Evolutionary conservation across 2,113 vertebrate genomes (phyloP).

Genomic region (Carassius gibelio): DNA sequence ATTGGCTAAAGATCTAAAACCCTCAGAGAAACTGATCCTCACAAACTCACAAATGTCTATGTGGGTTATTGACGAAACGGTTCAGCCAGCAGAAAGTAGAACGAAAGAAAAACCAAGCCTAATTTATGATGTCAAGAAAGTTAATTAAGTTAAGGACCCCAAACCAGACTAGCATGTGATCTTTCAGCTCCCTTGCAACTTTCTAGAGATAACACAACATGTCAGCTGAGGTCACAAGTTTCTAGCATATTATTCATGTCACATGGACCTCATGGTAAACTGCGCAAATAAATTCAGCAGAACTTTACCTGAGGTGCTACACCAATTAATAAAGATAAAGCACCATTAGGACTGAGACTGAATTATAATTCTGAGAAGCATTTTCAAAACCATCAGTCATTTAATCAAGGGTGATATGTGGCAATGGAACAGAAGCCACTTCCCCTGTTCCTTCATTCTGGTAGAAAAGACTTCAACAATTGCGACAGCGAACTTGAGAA

Average conservation of each 20-base stretch:
- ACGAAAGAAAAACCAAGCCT: not conserved
- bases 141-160: constrained; percentile 1
- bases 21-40: not conserved
- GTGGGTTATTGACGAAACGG: not conserved
- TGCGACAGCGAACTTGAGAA: not conserved
- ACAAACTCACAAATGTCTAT: not conserved
- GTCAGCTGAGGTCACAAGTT: constrained; percentile 3
- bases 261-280: not conserved
- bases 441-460: not conserved
- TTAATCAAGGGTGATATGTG: not conserved
- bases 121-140: not conserved
- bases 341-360: not conserved
- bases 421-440: not conserved
- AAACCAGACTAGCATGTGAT: constrained; percentile 16
- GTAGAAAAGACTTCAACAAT: not conserved
- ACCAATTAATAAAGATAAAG: not conserved
- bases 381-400: not conserved
- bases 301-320: constrained; percentile 1
- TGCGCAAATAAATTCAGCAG: not conserved
- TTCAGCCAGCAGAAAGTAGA: not conserved
- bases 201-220: not conserved
- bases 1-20: constrained; percentile 28
- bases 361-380: not conserved
- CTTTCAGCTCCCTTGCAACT: not conserved
- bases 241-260: constrained; percentile 18